These are phyloP conservation scores for Eupithecia exiguata DNA, from an alignment of 2,888 invertebrate genomes.

Conservation along the genomic window DNA sequence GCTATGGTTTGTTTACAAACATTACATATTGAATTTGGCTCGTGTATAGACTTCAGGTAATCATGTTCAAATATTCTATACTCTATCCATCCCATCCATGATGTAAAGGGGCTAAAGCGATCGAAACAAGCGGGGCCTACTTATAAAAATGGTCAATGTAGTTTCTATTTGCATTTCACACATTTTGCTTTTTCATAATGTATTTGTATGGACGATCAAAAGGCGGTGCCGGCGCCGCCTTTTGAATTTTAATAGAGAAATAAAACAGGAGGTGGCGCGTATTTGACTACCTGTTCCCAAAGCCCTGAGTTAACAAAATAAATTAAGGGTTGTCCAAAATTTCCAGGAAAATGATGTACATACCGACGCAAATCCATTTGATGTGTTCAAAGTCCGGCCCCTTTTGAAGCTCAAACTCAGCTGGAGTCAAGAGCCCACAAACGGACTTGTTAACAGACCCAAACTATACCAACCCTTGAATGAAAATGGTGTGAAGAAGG, in stretches of 20 bases:
- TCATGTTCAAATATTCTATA: background rate
- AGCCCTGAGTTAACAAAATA: background rate
- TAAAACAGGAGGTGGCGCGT: background rate
- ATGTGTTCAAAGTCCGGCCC: constrained; percentile 91
- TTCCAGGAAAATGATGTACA: constrained; percentile 71
- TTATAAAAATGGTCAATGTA: background rate
- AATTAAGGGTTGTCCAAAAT: background rate
- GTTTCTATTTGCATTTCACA: no score
- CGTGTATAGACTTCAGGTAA: background rate
- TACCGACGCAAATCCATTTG: constrained; percentile 85
- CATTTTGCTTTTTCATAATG: background rate
- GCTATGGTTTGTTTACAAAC: no score
- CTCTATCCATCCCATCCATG: background rate
- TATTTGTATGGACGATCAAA: background rate
- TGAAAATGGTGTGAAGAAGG: constrained; percentile 73
- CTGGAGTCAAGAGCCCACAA: constrained; percentile 91
- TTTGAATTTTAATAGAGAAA: no score
- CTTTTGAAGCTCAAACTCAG: constrained; percentile 92
- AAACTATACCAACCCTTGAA: constrained; percentile 79
- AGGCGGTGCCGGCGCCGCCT: no score
- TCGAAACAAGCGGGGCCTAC: background rate
- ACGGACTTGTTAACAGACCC: constrained; percentile 87
- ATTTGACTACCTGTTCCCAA: background rate
- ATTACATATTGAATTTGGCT: no score
- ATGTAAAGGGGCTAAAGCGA: background rate